Evolutionary conservation across 2,888 invertebrate species (phyloP), one percentile per base, ranked within the genome.

Genomic region (Andrena trimmerana): DNA sequence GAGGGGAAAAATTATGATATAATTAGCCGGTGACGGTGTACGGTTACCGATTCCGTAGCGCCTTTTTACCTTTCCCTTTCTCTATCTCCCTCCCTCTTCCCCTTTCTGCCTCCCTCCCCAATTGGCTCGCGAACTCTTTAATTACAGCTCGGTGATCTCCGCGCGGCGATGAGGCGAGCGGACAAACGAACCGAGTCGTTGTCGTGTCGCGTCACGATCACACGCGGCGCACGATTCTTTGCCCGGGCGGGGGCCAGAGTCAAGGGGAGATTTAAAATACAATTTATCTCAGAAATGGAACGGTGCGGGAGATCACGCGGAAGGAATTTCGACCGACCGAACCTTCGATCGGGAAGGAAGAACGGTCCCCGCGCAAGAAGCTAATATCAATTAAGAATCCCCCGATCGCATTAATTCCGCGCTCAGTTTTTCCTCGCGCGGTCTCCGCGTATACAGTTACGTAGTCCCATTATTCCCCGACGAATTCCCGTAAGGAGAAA

Each of bases 401-500:
- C 62, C 52, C 48, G 42, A 16, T 54, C 24, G 67, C 48, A 48
- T 59, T 73, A 67, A 63, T 66, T 70, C 27, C 66, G 31, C 59
- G 42, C 24, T 60, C 60, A 8, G 69, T 76, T 78, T 62, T 72
- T 57, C 20, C 82, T 24, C 8, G 24, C 4, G 13, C 4, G 33
- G 29, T 33, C 36, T 73, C 27, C 24, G 50, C 4, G 8, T 65
- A 13, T 77, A 74, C 82, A 77, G 82, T 82, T 78, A 72, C 54
- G 42, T 16, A 13, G 16, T 63, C 48, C 62, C 50, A 65, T 79
- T 84, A 78, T 83, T 76, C 65, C 42, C 20, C 16, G 42, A 2
- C 33, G 63, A 27, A 60, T 78, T 82, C 60, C 68, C 82, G 71
- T 72, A 78, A 84, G 77, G 78, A 78, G 78, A 79, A 66, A 86